Conservation (phyloP, 2,797 vertebrate species). For the Cuniculus paca region DNA sequence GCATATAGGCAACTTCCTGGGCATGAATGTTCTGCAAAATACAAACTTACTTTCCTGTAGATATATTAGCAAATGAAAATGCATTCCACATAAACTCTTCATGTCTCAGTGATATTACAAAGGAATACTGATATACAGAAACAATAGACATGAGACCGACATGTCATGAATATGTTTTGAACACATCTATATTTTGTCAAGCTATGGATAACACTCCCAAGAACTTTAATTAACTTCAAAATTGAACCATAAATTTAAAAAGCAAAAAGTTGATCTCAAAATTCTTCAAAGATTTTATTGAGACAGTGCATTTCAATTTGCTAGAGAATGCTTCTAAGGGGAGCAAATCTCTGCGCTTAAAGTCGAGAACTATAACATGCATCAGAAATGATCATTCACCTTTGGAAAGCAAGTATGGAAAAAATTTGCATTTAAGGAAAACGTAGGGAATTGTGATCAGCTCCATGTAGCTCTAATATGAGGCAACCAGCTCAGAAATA, state of each 20-base stretch:
- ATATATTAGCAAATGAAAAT: slow-evolving; percentile 21
- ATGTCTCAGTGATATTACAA: not conserved
- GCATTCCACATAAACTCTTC: slow-evolving; percentile 47
- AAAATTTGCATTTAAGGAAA: not conserved
- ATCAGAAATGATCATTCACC: not conserved
- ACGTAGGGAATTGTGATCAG: not conserved
- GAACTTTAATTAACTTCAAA: slow-evolving; percentile 36
- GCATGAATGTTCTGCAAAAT: not conserved
- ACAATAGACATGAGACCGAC: not conserved
- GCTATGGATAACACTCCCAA: not conserved
- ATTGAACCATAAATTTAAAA: not conserved
- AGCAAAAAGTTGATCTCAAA: not conserved
- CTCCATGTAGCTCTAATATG: not conserved
- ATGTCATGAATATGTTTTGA: not conserved
- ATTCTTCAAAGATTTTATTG: not conserved
- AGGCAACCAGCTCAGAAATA: not conserved
- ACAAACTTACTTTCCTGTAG: not conserved
- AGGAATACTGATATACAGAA: not conserved
- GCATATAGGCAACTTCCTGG: not conserved
- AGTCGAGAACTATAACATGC: not conserved
- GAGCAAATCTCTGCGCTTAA: not conserved
- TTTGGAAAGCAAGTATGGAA: not conserved
- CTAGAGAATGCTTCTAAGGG: not conserved
- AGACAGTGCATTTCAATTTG: not conserved
- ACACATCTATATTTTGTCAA: slow-evolving; percentile 25